Evolutionary conservation across 2,797 vertebrate genomes (phyloP).

Genomic region (Loris lydekkerianus): DNA sequence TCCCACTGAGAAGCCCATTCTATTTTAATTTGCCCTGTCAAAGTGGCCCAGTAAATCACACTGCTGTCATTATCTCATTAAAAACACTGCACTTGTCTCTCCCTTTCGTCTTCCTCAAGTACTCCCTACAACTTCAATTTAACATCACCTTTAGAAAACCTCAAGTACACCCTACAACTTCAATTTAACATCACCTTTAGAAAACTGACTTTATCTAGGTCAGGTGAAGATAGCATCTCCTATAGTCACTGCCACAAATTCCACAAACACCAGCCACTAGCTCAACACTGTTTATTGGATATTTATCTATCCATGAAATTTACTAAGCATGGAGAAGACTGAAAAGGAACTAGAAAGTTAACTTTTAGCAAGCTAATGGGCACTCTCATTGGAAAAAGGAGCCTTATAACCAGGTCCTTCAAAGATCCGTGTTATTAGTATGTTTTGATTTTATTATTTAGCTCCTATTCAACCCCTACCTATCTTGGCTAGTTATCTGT

Average conservation of each 20-base stretch:
- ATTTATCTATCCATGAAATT: conserved; percentile 34
- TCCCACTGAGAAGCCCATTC: conserved; percentile 67
- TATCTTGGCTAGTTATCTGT: neutral
- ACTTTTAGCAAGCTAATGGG: conserved; percentile 43
- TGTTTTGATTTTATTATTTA: neutral
- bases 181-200: conserved; percentile 51
- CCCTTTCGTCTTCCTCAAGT: conserved; percentile 31
- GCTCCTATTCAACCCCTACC: neutral
- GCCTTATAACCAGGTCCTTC: neutral
- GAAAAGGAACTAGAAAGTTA: conserved; percentile 11
- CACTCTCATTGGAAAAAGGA: neutral
- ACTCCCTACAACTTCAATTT: conserved; percentile 41
- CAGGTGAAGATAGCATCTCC: neutral
- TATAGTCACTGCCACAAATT: neutral
- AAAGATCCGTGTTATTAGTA: neutral
- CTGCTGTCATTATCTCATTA: conserved; percentile 74
- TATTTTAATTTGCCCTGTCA: conserved; percentile 80
- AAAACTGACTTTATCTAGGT: conserved; percentile 36
- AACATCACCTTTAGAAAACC: neutral
- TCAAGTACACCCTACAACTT: conserved; percentile 41
- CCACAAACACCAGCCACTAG: neutral
- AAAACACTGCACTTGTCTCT: conserved; percentile 68
- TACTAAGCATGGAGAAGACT: conserved; percentile 29
- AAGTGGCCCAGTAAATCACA: conserved; percentile 78
- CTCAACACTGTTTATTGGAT: neutral